Evolutionary conservation across 2,797 vertebrate species (phyloP).

Genomic region (Neoniphon sammara): DNA sequence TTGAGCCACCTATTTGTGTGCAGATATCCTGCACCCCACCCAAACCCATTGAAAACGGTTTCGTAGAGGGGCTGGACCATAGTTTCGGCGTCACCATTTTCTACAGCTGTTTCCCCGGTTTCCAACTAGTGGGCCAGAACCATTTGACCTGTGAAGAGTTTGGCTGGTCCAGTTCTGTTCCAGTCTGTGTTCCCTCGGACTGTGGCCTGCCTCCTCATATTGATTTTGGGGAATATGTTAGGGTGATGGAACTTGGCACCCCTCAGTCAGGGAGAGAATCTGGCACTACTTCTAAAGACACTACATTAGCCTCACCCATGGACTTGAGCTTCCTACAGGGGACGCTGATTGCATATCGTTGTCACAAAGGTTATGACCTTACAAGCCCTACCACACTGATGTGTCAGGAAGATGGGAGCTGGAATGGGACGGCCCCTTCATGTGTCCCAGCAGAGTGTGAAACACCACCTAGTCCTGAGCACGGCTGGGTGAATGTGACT

Average conservation of each 20-base stretch:
- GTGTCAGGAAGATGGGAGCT: slow-evolving; percentile 92
- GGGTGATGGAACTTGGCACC: slow-evolving; percentile 72
- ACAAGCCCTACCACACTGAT: slow-evolving; percentile 81
- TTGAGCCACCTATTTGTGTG: slow-evolving; percentile 84
- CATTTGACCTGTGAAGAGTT: slow-evolving; percentile 94
- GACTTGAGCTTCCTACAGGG: slow-evolving; percentile 89
- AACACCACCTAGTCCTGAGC: slow-evolving; percentile 83
- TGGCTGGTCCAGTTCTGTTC: slow-evolving; percentile 92
- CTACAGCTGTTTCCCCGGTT: slow-evolving; percentile 97
- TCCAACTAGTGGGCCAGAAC: slow-evolving; percentile 90
- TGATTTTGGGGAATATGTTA: slow-evolving; percentile 92
- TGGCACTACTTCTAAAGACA: slow-evolving; percentile 21
- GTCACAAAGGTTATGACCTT: slow-evolving; percentile 90
- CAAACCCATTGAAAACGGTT: slow-evolving; percentile 92
- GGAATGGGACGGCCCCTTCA: slow-evolving; percentile 93
- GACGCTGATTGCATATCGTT: slow-evolving; percentile 87
- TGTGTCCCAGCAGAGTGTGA: slow-evolving; percentile 90
- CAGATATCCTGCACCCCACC: slow-evolving; percentile 91
- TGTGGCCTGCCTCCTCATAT: slow-evolving; percentile 97
- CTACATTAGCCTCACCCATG: slow-evolving; percentile 34
- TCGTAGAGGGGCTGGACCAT: slow-evolving; percentile 95
- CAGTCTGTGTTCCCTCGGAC: slow-evolving; percentile 89
- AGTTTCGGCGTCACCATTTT: slow-evolving; percentile 95
- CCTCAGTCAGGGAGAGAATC: slow-evolving; percentile 64
- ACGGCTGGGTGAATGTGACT: slow-evolving; percentile 87